Evolutionary conservation across 2,888 invertebrate species (phyloP), one percentile per base, ranked within the genome.

Genomic region (Odiellus spinosus): DNA sequence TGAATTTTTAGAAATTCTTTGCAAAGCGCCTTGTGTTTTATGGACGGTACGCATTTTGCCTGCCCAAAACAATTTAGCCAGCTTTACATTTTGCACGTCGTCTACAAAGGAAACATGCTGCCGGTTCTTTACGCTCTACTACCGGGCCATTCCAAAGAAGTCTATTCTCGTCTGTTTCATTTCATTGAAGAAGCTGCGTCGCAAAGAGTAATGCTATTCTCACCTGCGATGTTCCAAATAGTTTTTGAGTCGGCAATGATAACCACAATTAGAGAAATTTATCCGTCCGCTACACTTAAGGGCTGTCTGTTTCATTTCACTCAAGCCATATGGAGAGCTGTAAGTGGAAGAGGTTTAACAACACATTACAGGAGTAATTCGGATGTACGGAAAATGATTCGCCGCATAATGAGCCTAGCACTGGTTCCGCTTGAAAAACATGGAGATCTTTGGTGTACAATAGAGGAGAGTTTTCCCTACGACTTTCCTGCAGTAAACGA

Each of bases 31-130:
- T 11, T 12, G 19, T 12, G 40, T 40, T 15, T 20, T 14, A 40
- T 40, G 40, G 40, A 40, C 40, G 40, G 40, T 11, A 40, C 40
- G 19, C 21, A 20, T 40, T 21, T 19, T 11, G 40, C 21, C 3
- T n/a, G 19, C 11, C 15, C 40, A 15, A 40, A 14, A 11, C 12
- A 20, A 3, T 40, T 40, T 15, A 11, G 5, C 6, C 40, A 40
- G 21, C 40, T 40, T n/a, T 40, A 40, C 15, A 15, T 12, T 14
- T 3, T 40, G n/a, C 40, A 40, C 15, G 40, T 21, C 40, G 19
- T 40, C 15, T 40, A 40, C 15, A 11, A 21, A 40, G 40, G 40
- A 11, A 3, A 40, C n/a, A 40, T 40, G 12, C 19, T 40, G 12
- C 40, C 40, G 3, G 2, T 40, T 3, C 20, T 15, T 12, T 40